Percentiles rank a stretch among this genome's conserved stretches.
Conservation (phyloP, 2,888 invertebrate species). For the Rhagium mordax region DNA sequence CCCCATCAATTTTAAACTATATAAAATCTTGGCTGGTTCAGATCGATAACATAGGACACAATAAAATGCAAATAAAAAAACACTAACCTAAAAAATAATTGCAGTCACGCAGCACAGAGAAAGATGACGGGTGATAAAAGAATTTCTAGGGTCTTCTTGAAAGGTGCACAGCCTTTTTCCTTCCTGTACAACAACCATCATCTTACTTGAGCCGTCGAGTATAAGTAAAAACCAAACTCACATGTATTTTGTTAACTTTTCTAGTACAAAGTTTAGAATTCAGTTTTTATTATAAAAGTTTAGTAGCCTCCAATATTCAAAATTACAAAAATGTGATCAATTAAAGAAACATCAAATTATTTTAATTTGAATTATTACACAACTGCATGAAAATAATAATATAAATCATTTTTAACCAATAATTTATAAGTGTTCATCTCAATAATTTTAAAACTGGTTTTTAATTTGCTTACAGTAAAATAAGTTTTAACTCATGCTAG, state of each 20-base stretch:
- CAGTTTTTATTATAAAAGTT: background rate
- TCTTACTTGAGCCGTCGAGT: conserved; percentile 67
- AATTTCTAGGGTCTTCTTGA: conserved; percentile 84
- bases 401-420: too few species aligned
- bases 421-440: too few species aligned
- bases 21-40: background rate
- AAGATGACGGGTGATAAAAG: conserved; percentile 84
- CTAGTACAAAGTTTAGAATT: background rate
- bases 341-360: too few species aligned
- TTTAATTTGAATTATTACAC: too few species aligned
- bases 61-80: conserved; percentile 59
- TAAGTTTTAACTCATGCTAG: too few species aligned
- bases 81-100: conserved; percentile 69
- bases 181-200: conserved; percentile 73
- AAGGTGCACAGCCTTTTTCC: conserved; percentile 79
- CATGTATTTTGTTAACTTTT: conserved; percentile 20
- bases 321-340: too few species aligned
- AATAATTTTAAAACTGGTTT: too few species aligned
- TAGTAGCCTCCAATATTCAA: too few species aligned
- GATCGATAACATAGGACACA: conserved; percentile 22
- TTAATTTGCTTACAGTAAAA: too few species aligned
- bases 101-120: conserved; percentile 79
- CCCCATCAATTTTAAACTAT: background rate
- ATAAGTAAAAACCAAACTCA: background rate
- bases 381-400: too few species aligned